These are phyloP conservation scores for Phrynocephalus vlangalii DNA, from an alignment of 2,797 vertebrate species.

Conservation along the genomic window DNA sequence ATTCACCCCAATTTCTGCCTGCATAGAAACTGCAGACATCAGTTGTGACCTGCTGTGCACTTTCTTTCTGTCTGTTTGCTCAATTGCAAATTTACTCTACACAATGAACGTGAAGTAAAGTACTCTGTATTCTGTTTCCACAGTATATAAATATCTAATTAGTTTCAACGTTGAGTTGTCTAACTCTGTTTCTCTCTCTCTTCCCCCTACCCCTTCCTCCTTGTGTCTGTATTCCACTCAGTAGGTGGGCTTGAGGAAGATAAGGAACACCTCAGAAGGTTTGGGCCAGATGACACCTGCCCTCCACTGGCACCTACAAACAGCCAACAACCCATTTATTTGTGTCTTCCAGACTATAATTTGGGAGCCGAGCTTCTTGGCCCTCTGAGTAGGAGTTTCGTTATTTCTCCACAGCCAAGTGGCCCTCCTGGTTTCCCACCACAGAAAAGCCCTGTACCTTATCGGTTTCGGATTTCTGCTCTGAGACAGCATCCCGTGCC, in stretches of 20 bases:
- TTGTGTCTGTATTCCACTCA: background rate
- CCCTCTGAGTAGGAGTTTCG: background rate
- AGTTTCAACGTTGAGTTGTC: background rate
- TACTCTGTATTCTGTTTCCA: background rate
- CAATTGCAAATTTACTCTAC: background rate
- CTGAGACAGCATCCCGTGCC: background rate
- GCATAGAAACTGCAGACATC: background rate
- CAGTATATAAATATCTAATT: background rate
- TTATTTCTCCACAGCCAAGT: background rate
- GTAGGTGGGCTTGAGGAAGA: background rate
- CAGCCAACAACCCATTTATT: background rate
- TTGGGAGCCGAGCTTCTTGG: background rate
- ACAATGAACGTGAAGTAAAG: background rate
- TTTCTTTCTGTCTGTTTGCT: background rate
- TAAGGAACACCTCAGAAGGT: background rate
- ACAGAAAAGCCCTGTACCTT: background rate
- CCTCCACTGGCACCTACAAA: background rate
- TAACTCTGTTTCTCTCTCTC: background rate
- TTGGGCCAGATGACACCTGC: background rate
- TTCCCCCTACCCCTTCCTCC: background rate
- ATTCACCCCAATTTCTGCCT: background rate
- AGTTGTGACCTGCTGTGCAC: background rate
- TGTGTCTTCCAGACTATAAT: conserved; percentile 13
- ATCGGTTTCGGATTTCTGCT: background rate
- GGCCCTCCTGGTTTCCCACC: conserved; percentile 32